Evolutionary conservation across 1,140 invertebrate genomes (phyloP).

Genomic region (Anastatus disparis): DNA sequence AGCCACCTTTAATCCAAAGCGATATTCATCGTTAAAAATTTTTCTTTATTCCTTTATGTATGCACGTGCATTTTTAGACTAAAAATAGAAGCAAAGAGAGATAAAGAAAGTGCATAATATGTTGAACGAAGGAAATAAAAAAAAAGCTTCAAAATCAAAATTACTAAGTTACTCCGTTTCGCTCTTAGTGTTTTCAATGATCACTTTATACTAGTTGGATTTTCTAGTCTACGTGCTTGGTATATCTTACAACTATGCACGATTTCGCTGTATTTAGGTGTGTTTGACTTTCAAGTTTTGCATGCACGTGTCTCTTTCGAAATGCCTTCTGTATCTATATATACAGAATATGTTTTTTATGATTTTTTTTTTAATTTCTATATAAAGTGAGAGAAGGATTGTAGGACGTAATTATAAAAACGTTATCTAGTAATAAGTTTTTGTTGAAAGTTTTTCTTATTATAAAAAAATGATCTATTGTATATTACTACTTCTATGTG

Average conservation of each 20-base stretch:
- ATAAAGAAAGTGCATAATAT: no score
- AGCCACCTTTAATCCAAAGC: constrained; percentile 14
- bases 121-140: no score
- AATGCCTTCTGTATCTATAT: not conserved
- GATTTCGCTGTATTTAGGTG: not conserved
- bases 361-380: not conserved
- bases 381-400: not conserved
- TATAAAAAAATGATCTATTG: no score
- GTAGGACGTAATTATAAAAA: no score
- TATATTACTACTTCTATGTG: no score
- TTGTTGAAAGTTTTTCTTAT: no score
- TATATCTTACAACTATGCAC: not conserved
- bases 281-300: not conserved
- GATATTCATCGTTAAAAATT: constrained; percentile 32
- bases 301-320: no score
- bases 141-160: constrained; percentile 30
- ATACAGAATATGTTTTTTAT: not conserved
- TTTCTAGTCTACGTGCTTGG: constrained; percentile 18
- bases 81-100: no score
- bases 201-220: constrained; percentile 22
- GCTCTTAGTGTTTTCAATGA: constrained; percentile 13
- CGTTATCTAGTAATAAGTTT: no score
- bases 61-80: not conserved
- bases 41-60: no score
- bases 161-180: constrained; percentile 31